Evolutionary conservation across 2,797 vertebrate genomes (phyloP), one percentile per base, ranked within the genome.

Genomic region (Sebastes nivosus): DNA sequence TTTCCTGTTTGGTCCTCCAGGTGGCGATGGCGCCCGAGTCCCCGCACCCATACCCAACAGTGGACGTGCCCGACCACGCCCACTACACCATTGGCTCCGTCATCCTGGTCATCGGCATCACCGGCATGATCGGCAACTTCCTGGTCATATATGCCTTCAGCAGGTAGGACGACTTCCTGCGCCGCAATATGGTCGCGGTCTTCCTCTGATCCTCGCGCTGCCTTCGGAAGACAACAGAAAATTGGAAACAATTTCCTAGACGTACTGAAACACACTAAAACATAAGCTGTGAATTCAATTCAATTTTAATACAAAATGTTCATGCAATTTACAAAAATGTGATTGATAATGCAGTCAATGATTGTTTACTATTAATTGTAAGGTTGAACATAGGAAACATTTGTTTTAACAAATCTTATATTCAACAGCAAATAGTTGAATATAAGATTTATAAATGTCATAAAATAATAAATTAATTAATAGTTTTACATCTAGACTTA

Each of bases 91-190:
- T 98, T 66, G 98, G 98, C 74, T 94, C 94, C 0, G 94, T 98
- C 84, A 97, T 99, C 91, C 95, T 99, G 22, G 90, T 91, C 65
- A 97, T 99, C 77, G 98, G 98, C 13, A 96, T 99, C 88, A 98
- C 96, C 0, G 98, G 98, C 73, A 95, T 96, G 55, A 59, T 99
- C 76, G 98, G 98, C 54, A 99, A 99, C 84, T 95, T 97, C 79
- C 93, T 97, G 42, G 98, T 99, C 88, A 97, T 99, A 86, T 99
- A 98, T 32, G 97, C 96, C 71, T 99, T 99, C 89, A 97, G 96
- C 97, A 98, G 96, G 98, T 99, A 93, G 8, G 82, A 60, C 4
- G 0, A 5, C 55, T 11, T 63, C 24, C 59, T 73, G 30, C 22
- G 1, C 7, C 65, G 32, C 59, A 30, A 75, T 52, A 22, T 68